Percentiles rank a stretch among this genome's conserved stretches.
phyloP scores from a whole-genome alignment of 2,797 vertebrate species.

The Phataginus tetradactyla region DNA sequence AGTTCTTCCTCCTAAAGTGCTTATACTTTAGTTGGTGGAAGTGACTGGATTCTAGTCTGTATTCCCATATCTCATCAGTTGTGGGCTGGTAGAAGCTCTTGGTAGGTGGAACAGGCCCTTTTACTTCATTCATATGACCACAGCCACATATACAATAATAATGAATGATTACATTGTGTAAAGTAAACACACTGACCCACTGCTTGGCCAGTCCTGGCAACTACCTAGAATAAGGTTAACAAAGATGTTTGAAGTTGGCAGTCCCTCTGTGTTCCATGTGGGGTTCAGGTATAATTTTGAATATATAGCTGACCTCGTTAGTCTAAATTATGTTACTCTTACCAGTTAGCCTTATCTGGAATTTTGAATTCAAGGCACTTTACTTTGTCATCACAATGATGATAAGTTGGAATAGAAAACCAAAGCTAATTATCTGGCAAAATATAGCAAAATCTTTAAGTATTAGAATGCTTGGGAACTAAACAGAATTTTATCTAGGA shows the following conservation, averaged over 20 bases:
- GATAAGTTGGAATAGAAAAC: neutral
- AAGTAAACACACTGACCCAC: rapidly evolving
- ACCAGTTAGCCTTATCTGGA: slow-evolving; percentile 22
- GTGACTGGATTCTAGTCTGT: neutral
- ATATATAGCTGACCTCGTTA: neutral
- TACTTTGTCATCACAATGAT: neutral
- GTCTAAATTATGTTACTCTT: neutral
- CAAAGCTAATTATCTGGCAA: slow-evolving; percentile 45
- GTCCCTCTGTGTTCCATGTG: neutral
- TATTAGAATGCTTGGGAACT: neutral
- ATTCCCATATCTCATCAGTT: neutral
- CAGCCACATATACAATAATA: neutral
- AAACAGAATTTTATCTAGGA: slow-evolving; percentile 14
- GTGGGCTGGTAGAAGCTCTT: neutral
- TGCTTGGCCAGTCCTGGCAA: neutral
- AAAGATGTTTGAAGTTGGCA: neutral
- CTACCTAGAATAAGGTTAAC: neutral
- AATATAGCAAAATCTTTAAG: slow-evolving; percentile 4
- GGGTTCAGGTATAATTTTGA: neutral
- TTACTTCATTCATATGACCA: neutral
- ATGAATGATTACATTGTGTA: neutral
- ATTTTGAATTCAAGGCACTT: slow-evolving; percentile 45
- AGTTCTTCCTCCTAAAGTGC: neutral
- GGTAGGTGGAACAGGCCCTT: neutral
- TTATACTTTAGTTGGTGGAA: neutral